phyloP scores from a whole-genome alignment of 2,113 vertebrate genomes.

The Xiphophorus couchianus region DNA sequence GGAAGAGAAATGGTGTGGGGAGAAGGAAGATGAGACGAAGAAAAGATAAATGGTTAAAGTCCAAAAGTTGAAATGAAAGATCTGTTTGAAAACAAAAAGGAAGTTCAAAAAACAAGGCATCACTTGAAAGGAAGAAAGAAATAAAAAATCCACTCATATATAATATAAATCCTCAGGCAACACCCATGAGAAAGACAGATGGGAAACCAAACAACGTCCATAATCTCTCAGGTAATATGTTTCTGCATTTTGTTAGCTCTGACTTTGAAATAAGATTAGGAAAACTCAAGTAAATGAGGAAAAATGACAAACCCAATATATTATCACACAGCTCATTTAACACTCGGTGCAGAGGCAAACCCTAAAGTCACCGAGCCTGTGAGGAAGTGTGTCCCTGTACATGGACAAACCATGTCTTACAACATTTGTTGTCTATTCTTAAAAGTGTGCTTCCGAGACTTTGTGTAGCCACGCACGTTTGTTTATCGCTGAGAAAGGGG shows the following conservation, averaged over 20 bases:
- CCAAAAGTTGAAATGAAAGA: slow-evolving; percentile 6
- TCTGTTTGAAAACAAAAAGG: slow-evolving; percentile 43
- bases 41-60: slow-evolving; percentile 16
- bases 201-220: slow-evolving; percentile 27
- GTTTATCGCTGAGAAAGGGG: slow-evolving; percentile 21
- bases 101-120: slow-evolving; percentile 47
- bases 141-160: slow-evolving; percentile 47
- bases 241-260: slow-evolving; percentile 57
- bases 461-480: background rate
- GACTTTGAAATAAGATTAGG: slow-evolving; percentile 77
- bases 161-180: slow-evolving; percentile 18
- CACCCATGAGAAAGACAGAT: slow-evolving; percentile 40
- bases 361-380: slow-evolving; percentile 13
- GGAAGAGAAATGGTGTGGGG: slow-evolving; percentile 3
- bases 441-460: slow-evolving; percentile 19
- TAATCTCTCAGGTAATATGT: slow-evolving; percentile 41
- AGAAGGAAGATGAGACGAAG: background rate
- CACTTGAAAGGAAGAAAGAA: slow-evolving; percentile 46
- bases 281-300: slow-evolving; percentile 63
- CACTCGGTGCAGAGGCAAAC: slow-evolving; percentile 47
- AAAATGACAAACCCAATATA: slow-evolving; percentile 74
- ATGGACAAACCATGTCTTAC: slow-evolving; percentile 23
- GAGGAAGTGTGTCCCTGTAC: slow-evolving; percentile 14
- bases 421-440: slow-evolving; percentile 26
- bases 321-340: slow-evolving; percentile 75